A percentile compares a stretch with the other conserved stretches of the same genome.
phyloP scores from a whole-genome alignment of 2,888 invertebrate species.

The Leptura quadrifasciata region DNA sequence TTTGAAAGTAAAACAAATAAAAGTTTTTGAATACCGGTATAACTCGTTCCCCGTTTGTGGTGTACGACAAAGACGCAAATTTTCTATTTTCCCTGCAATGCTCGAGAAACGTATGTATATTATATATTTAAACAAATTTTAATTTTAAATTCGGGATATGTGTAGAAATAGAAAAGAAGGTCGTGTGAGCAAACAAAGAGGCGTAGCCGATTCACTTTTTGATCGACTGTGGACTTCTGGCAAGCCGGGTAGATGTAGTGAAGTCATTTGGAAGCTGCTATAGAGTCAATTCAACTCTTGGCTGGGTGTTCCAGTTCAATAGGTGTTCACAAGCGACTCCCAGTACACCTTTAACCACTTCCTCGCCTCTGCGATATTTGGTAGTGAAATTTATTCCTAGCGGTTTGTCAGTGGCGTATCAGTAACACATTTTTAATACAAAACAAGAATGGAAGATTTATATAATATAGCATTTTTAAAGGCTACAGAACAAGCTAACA shows the following conservation, averaged over 20 bases:
- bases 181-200: slow-evolving; percentile 58
- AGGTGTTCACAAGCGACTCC: slow-evolving; percentile 56
- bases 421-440: background rate
- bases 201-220: slow-evolving; percentile 58
- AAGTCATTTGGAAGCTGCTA: slow-evolving; percentile 63
- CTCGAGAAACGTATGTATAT: slow-evolving; percentile 21
- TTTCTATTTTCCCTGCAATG: background rate
- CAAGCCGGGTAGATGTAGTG: slow-evolving; percentile 55
- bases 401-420: slow-evolving; percentile 21
- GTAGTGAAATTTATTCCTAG: slow-evolving; percentile 60
- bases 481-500: too few relatives aligned
- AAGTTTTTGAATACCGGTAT: background rate
- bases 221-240: slow-evolving; percentile 46
- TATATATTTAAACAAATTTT: slow-evolving; percentile 36
- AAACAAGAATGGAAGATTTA: too few relatives aligned
- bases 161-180: slow-evolving; percentile 48
- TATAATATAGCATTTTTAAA: too few relatives aligned
- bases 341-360: slow-evolving; percentile 53
- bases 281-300: slow-evolving; percentile 61
- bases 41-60: background rate
- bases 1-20: background rate
- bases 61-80: background rate
- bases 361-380: slow-evolving; percentile 60
- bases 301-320: slow-evolving; percentile 61
- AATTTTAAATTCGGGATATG: slow-evolving; percentile 30